Conservation (phyloP, 2,888 invertebrate genomes). For the Lepidonotus clava region DNA sequence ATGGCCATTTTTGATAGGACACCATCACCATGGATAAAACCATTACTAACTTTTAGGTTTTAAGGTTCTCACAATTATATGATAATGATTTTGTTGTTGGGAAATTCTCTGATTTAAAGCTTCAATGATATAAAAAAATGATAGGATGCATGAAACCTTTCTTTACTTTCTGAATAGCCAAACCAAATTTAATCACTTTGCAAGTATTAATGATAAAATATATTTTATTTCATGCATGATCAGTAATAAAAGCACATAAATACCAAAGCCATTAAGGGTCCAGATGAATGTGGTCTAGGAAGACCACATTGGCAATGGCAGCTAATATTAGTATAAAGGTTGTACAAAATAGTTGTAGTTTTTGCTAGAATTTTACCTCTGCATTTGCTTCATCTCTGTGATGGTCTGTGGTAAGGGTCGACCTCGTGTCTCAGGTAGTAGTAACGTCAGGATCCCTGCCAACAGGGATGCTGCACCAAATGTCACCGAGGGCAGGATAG, state of each 20-base stretch:
- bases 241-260: neutral
- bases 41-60: no score
- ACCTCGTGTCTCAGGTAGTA: neutral
- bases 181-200: neutral
- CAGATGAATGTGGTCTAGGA: neutral
- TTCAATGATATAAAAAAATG: no score
- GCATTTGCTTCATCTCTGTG: neutral
- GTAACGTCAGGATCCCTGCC: neutral
- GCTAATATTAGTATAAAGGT: no score
- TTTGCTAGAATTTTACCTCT: neutral
- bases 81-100: no score
- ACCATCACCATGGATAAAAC: no score
- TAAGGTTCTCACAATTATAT: no score
- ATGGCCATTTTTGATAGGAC: no score
- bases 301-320: neutral
- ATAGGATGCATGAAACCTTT: neutral
- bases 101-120: no score
- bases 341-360: neutral
- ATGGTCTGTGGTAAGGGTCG: conserved; percentile 7
- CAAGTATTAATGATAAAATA: neutral
- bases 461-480: neutral
- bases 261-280: neutral
- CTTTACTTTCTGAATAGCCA: neutral
- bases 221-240: neutral
- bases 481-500: neutral